Evolutionary conservation across 2,888 invertebrate genomes (phyloP).

Genomic region (Julus scandinavius): DNA sequence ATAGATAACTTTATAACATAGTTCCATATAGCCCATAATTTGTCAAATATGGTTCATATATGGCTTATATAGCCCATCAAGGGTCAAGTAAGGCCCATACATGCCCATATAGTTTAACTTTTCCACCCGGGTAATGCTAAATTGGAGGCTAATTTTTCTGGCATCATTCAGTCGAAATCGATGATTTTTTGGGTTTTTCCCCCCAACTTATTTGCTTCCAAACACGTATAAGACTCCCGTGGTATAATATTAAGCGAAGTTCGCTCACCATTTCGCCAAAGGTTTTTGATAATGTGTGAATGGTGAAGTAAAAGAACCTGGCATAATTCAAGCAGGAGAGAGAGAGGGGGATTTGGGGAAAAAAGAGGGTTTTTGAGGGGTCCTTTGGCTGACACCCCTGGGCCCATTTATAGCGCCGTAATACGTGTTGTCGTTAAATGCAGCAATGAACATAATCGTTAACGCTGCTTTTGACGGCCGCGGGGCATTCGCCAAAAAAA

Average conservation of each 20-base stretch:
- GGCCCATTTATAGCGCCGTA: conserved; percentile 34
- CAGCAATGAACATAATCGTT: conserved; percentile 51
- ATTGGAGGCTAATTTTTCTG: background rate
- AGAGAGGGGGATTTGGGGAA: background rate
- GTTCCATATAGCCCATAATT: no score
- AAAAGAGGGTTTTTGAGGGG: background rate
- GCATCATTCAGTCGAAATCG: background rate
- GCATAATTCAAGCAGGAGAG: conserved; percentile 19
- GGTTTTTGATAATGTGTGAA: background rate
- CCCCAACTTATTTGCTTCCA: background rate
- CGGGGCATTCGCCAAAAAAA: conserved; percentile 30
- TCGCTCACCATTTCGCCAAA: background rate
- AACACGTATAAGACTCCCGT: no score
- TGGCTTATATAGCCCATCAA: no score
- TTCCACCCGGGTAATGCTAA: background rate
- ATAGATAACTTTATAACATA: no score
- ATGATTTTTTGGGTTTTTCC: background rate
- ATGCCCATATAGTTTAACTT: no score
- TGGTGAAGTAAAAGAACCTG: conserved; percentile 3
- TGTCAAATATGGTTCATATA: no score
- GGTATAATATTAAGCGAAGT: background rate
- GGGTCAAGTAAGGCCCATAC: no score
- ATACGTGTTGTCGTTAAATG: conserved; percentile 50
- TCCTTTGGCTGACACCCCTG: background rate
- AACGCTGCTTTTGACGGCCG: conserved; percentile 39